Evolutionary conservation across 1,140 invertebrate species (phyloP).

Genomic region (silkworm (Bombyx mori)): DNA sequence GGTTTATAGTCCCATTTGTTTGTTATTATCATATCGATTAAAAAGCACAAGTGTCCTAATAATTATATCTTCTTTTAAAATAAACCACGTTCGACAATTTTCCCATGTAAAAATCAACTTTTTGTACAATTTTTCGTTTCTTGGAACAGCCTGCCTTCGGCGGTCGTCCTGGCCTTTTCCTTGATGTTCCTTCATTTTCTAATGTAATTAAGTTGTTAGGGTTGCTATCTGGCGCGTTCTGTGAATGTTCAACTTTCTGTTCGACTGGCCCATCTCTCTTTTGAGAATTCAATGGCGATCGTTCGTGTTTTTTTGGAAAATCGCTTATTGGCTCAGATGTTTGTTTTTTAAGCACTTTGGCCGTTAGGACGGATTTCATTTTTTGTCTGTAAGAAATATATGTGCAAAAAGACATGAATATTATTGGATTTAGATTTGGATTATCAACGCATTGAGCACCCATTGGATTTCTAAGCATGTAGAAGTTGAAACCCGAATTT

Average conservation of each 20-base stretch:
- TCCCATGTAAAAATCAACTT: slow-evolving; percentile 24
- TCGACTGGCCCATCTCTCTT: too few species aligned
- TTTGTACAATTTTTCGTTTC: slow-evolving; percentile 4
- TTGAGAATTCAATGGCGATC: too few species aligned
- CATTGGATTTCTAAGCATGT: not conserved
- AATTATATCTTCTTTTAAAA: slow-evolving; percentile 6
- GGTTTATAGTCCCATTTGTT: too few species aligned
- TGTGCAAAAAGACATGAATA: not conserved
- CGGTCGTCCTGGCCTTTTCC: slow-evolving; percentile 11
- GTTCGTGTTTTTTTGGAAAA: too few species aligned
- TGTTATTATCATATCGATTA: too few species aligned
- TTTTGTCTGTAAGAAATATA: slow-evolving; percentile 24
- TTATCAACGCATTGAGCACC: not conserved
- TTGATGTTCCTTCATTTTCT: too few species aligned
- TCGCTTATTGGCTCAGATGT: not conserved
- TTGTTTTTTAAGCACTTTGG: slow-evolving; percentile 3
- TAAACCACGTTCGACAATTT: slow-evolving; percentile 32
- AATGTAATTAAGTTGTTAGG: too few species aligned
- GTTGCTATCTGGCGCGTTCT: too few species aligned
- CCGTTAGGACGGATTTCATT: slow-evolving; percentile 23
- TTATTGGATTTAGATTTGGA: not conserved
- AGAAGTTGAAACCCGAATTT: too few species aligned
- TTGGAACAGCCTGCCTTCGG: slow-evolving; percentile 22
- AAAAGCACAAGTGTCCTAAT: not conserved
- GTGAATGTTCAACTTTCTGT: too few species aligned